These are phyloP conservation scores for Odobenus rosmarus DNA, from an alignment of 2,113 vertebrate genomes.

Conservation along the genomic window DNA sequence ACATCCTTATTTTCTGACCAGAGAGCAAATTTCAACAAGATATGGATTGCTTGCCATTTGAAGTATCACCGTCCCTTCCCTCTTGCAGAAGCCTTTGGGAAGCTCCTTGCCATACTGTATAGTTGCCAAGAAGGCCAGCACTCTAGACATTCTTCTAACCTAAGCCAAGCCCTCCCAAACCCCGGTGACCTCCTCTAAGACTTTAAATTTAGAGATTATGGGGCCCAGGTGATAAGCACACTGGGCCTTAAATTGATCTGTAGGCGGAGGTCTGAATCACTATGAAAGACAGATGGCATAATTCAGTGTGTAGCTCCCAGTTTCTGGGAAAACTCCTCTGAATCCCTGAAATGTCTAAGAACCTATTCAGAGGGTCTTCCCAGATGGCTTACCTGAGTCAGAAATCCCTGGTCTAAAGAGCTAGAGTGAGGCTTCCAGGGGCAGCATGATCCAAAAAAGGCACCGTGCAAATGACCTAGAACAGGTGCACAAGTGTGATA, in stretches of 20 bases:
- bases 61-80: accelerated
- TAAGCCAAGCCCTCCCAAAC: too few species aligned
- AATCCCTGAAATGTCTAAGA: neutral
- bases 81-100: neutral
- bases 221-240: neutral
- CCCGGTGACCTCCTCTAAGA: neutral
- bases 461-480: neutral
- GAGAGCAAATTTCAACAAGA: neutral
- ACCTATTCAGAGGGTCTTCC: neutral
- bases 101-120: accelerated
- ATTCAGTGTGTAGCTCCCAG: neutral
- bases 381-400: neutral
- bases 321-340: neutral
- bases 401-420: neutral
- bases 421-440: neutral
- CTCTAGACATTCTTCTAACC: neutral
- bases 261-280: neutral
- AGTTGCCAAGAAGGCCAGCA: neutral
- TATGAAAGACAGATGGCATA: neutral
- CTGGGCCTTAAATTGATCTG: neutral
- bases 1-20: neutral
- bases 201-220: neutral
- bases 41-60: accelerated
- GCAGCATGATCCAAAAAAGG: neutral
- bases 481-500: neutral